phyloP scores from a whole-genome alignment of 2,113 vertebrate genomes.

The Solenodon paradoxus region DNA sequence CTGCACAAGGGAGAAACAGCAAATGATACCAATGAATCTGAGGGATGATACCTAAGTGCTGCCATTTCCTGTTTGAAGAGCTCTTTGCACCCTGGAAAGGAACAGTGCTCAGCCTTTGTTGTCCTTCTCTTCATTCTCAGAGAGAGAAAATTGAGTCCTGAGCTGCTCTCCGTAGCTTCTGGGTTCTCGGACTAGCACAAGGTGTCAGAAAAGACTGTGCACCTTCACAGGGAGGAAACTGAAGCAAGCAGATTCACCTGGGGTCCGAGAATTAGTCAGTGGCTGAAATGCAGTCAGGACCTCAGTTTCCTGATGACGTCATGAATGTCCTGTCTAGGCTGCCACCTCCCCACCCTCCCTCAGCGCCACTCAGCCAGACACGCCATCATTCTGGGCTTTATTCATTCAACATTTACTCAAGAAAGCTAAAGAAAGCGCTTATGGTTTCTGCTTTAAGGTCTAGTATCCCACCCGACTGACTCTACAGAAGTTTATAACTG shows the following conservation, averaged over 20 bases:
- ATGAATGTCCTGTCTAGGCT: not conserved
- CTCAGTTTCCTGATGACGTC: not conserved
- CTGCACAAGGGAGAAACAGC: not conserved
- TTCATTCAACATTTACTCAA: not conserved
- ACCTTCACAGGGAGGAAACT: not conserved
- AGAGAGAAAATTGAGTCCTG: not conserved
- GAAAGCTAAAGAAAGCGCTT: not conserved
- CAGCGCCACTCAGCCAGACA: not conserved
- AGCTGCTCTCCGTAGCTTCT: not conserved
- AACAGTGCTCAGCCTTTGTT: not conserved
- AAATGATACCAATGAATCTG: not conserved
- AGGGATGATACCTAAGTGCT: not conserved
- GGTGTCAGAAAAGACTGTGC: not conserved
- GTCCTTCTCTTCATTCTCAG: not conserved
- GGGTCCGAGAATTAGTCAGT: not conserved
- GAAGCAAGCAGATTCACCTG: rapidly evolving
- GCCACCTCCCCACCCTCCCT: not conserved
- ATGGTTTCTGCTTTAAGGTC: not conserved
- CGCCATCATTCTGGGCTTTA: not conserved
- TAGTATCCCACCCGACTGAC: not conserved
- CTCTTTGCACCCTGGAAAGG: not conserved
- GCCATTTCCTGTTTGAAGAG: not conserved
- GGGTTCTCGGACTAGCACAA: not conserved
- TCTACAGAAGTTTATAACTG: not conserved
- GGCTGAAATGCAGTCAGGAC: rapidly evolving